These are phyloP conservation scores for Cremastinae sp. DNA, from an alignment of 2,888 invertebrate genomes.

Conservation along the genomic window DNA sequence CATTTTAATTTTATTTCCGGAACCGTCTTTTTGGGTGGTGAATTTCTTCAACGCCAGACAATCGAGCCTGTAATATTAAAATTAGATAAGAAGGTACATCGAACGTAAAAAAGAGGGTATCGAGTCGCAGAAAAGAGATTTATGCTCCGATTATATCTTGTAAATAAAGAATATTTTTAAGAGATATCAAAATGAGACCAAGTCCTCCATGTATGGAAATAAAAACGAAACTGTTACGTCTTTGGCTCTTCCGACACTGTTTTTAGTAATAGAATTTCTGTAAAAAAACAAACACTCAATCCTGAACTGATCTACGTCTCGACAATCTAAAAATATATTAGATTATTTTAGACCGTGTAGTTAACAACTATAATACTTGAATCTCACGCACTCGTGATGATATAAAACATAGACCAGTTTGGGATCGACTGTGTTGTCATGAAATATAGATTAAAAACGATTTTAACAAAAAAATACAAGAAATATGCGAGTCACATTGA, in stretches of 20 bases:
- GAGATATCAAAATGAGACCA: slow-evolving; percentile 57
- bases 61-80: slow-evolving; percentile 46
- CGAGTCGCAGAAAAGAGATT: slow-evolving; percentile 20
- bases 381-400: no score
- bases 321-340: neutral
- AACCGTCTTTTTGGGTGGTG: slow-evolving; percentile 17
- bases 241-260: neutral
- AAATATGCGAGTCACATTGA: no score
- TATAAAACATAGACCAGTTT: no score
- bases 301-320: neutral
- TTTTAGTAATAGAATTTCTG: slow-evolving; percentile 24
- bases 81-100: slow-evolving; percentile 37
- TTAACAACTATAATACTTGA: no score
- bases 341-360: no score
- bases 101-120: slow-evolving; percentile 37
- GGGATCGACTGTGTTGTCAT: no score
- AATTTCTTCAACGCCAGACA: slow-evolving; percentile 47
- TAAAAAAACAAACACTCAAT: slow-evolving; percentile 11
- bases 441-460: no score
- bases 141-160: slow-evolving; percentile 35
- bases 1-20: slow-evolving; percentile 17
- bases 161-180: slow-evolving; percentile 50
- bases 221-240: slow-evolving; percentile 20
- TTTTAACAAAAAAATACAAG: no score
- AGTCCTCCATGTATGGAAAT: slow-evolving; percentile 38